Conservation (phyloP, 2,888 invertebrate genomes). For the Brenthis daphne region DNA sequence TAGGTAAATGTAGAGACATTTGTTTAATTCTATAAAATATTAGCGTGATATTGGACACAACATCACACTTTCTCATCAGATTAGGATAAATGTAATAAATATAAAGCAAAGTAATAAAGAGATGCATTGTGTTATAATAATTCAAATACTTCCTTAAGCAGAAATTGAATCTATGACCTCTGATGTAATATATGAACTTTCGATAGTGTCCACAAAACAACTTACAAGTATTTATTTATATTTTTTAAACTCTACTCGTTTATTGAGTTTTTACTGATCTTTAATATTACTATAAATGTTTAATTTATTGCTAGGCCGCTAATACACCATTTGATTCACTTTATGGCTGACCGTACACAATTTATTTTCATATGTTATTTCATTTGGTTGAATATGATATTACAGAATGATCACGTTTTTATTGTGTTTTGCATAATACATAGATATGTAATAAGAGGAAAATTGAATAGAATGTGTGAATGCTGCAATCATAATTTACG, state of each 20-base stretch:
- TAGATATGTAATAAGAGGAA: constrained; percentile 41
- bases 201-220: constrained; percentile 35
- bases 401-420: constrained; percentile 62
- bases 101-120: too few species aligned
- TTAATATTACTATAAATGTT: constrained; percentile 75
- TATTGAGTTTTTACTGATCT: constrained; percentile 73
- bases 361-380: constrained; percentile 71
- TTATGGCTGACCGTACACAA: constrained; percentile 65
- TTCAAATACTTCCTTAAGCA: not conserved
- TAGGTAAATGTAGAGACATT: too few species aligned
- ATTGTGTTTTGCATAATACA: constrained; percentile 59
- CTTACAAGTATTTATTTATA: constrained; percentile 59
- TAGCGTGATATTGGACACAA: too few species aligned
- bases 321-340: constrained; percentile 73
- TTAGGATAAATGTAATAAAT: too few species aligned
- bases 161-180: not conserved
- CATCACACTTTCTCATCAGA: too few species aligned
- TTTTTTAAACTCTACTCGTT: constrained; percentile 52
- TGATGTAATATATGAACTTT: constrained; percentile 11
- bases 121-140: too few species aligned
- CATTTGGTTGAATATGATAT: constrained; percentile 69
- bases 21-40: too few species aligned
- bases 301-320: constrained; percentile 70
- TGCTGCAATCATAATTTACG: constrained; percentile 37
- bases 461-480: constrained; percentile 39